Conservation (phyloP, 2,797 vertebrate species). For the Australoheros facetus region DNA sequence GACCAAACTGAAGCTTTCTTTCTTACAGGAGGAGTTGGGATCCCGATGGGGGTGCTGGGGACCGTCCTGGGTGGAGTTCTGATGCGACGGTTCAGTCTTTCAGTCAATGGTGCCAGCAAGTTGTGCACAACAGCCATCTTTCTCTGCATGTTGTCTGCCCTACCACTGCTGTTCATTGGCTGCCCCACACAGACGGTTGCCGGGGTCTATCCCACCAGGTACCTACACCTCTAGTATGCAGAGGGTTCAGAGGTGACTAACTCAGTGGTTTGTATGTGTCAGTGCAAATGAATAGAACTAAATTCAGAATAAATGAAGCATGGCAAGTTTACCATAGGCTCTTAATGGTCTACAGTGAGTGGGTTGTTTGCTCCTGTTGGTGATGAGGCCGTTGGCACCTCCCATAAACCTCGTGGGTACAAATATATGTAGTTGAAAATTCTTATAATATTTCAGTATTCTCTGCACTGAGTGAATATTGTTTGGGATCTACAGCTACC, state of each 20-base stretch:
- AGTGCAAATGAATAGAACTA: neutral
- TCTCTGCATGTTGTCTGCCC: conserved; percentile 71
- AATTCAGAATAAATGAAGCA: neutral
- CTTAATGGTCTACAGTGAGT: neutral
- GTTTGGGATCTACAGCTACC: neutral
- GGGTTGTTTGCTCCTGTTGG: neutral
- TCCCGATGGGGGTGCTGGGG: conserved; percentile 86
- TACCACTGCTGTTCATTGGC: conserved; percentile 88
- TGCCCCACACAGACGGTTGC: conserved; percentile 85
- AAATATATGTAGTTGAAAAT: neutral
- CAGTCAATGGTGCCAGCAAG: conserved; percentile 73
- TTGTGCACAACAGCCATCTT: conserved; percentile 81
- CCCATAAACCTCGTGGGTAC: neutral
- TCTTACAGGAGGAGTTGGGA: conserved; percentile 80
- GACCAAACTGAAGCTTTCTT: neutral
- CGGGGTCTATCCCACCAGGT: conserved; percentile 54
- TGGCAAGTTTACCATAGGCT: neutral
- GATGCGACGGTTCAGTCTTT: conserved; percentile 84
- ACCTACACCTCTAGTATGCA: neutral
- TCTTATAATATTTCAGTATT: neutral
- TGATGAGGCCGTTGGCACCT: neutral
- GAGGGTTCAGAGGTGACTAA: no score
- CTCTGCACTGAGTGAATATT: neutral
- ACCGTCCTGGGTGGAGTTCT: conserved; percentile 86
- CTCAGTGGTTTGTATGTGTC: neutral